phyloP scores from a whole-genome alignment of 2,888 invertebrate species.

The Ennomos quercinarius region DNA sequence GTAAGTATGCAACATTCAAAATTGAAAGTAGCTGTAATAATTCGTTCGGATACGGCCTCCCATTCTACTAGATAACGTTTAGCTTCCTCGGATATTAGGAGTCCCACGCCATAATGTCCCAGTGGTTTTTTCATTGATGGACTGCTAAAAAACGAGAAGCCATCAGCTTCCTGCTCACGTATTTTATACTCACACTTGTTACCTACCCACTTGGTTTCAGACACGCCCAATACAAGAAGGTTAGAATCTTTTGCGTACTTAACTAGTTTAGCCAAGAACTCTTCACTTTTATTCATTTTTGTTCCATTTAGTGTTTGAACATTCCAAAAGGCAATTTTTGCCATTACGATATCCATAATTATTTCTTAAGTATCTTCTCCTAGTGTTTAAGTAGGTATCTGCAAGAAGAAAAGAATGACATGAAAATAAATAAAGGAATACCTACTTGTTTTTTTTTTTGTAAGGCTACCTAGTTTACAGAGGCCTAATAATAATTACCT shows the following conservation, averaged over 20 bases:
- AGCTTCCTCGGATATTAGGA: not conserved
- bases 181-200: not conserved
- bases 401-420: too few relatives aligned
- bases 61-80: not conserved
- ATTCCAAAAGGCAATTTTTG: too few relatives aligned
- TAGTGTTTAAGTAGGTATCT: too few relatives aligned
- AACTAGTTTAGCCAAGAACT: too few relatives aligned
- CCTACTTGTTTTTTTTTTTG: too few relatives aligned
- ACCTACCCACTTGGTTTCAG: conserved; percentile 1
- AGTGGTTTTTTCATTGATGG: not conserved
- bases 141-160: not conserved
- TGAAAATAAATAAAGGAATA: too few relatives aligned
- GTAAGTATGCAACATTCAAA: not conserved
- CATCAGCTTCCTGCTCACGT: not conserved
- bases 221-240: not conserved
- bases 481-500: too few relatives aligned
- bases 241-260: not conserved
- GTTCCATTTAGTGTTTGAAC: too few relatives aligned
- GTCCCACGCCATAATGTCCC: conserved; percentile 2
- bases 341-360: too few relatives aligned
- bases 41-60: conserved; percentile 6
- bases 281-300: too few relatives aligned
- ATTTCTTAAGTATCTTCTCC: too few relatives aligned
- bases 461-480: too few relatives aligned
- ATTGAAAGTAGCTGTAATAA: conserved; percentile 7